Evolutionary conservation across 2,888 invertebrate genomes (phyloP).

Genomic region (Vannuccia rotundouncinata): DNA sequence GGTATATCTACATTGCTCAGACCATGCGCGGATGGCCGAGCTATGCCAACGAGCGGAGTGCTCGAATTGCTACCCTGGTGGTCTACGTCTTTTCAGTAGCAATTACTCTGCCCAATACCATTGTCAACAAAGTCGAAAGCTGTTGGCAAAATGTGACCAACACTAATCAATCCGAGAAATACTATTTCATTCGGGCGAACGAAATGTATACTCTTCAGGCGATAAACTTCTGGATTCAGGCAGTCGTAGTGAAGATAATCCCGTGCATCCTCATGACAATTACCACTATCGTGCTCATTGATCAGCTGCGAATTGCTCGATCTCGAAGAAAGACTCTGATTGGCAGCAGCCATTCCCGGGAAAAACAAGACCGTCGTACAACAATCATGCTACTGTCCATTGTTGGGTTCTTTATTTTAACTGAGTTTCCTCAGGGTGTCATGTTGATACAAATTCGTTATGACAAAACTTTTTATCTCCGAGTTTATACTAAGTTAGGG

Average conservation of each 20-base stretch:
- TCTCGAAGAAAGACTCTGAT: conserved; percentile 48
- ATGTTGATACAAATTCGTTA: conserved; percentile 70
- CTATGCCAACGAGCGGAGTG: conserved; percentile 71
- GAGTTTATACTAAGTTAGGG: conserved; percentile 61
- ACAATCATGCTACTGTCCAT: conserved; percentile 81
- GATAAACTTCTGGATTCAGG: conserved; percentile 78
- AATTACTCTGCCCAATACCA: conserved; percentile 67
- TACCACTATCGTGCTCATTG: conserved; percentile 56
- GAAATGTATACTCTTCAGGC: background rate
- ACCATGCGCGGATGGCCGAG: conserved; percentile 73
- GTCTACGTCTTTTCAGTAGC: conserved; percentile 60
- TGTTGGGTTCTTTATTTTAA: conserved; percentile 76
- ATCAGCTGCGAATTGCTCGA: conserved; percentile 56
- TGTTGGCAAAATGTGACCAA: background rate
- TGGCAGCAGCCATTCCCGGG: conserved; percentile 44
- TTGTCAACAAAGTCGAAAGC: conserved; percentile 66
- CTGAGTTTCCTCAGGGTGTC: conserved; percentile 75
- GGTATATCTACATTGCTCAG: conserved; percentile 67
- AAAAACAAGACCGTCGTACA: conserved; percentile 61
- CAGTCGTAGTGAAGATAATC: conserved; percentile 81
- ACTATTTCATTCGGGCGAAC: background rate
- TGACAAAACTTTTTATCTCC: conserved; percentile 65
- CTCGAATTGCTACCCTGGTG: conserved; percentile 72
- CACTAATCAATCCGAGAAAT: background rate
- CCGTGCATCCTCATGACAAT: conserved; percentile 80